Percentiles rank a stretch among this genome's conserved stretches.
Evolutionary conservation across 2,888 invertebrate genomes (phyloP).

Genomic region (Drosophila aldrichi): DNA sequence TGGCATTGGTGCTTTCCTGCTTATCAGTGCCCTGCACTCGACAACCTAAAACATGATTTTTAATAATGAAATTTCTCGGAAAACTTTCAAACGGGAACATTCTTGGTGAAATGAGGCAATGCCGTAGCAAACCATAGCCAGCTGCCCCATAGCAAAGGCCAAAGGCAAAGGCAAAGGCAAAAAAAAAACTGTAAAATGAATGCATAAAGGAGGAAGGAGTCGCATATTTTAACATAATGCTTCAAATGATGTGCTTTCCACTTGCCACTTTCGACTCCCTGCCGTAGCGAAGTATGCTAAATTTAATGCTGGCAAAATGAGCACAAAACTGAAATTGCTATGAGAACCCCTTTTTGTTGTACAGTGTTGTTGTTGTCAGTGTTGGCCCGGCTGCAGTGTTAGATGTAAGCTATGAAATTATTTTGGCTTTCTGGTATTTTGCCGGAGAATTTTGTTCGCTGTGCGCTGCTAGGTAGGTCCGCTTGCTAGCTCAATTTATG

Average conservation of each 20-base stretch:
- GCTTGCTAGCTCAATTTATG: constrained; percentile 70
- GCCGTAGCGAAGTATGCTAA: constrained; percentile 58
- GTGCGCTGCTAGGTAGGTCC: constrained; percentile 19
- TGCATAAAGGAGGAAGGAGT: constrained; percentile 38
- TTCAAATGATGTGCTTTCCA: constrained; percentile 71
- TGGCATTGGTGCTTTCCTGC: constrained; percentile 26
- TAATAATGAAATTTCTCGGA: constrained; percentile 67
- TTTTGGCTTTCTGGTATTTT: constrained; percentile 67
- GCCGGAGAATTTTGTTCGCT: constrained; percentile 47
- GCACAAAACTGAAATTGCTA: constrained; percentile 67
- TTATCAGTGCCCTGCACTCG: constrained; percentile 70
- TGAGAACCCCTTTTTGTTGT: constrained; percentile 67
- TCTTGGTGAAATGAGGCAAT: constrained; percentile 48
- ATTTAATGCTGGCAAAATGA: constrained; percentile 75
- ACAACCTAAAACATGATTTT: constrained; percentile 58
- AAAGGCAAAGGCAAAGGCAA: constrained; percentile 3
- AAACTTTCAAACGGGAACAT: constrained; percentile 56
- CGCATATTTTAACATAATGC: constrained; percentile 78
- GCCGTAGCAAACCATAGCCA: constrained; percentile 4
- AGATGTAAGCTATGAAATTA: constrained; percentile 69
- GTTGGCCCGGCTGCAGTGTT: constrained; percentile 52
- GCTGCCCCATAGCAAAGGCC: constrained; percentile 16
- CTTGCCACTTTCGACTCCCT: constrained; percentile 39
- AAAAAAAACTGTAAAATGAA: constrained; percentile 19
- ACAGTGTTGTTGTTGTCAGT: constrained; percentile 33